Conservation (phyloP, 1,140 invertebrate species). For the Drosophila tsacasi region DNA sequence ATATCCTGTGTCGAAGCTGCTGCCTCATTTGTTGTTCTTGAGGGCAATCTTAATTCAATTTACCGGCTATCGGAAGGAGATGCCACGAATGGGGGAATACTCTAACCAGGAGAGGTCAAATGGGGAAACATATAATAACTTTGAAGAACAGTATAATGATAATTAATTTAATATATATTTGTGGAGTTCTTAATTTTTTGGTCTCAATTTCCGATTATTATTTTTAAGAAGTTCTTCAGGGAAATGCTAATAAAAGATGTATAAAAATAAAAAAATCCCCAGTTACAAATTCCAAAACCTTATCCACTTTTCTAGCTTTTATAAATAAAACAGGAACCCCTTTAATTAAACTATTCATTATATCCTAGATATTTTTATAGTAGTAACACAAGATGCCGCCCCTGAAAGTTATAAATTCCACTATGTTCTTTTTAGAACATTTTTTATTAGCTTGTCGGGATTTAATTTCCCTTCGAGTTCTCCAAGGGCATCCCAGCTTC, state of each 20-base stretch:
- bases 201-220: too few relatives aligned
- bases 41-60: constrained; percentile 84
- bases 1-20: constrained; percentile 79
- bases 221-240: too few relatives aligned
- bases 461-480: not conserved
- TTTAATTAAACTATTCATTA: not conserved
- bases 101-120: constrained; percentile 16
- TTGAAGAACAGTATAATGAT: too few relatives aligned
- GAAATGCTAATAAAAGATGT: not conserved
- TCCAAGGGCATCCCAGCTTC: constrained; percentile 44
- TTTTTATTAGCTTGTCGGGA: not conserved
- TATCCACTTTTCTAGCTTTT: not conserved
- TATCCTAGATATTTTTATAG: not conserved
- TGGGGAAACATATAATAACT: not conserved
- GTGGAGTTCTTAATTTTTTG: too few relatives aligned
- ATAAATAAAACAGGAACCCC: not conserved
- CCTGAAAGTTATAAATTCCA: not conserved
- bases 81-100: constrained; percentile 40
- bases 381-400: too few relatives aligned
- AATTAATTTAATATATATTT: not conserved
- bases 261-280: not conserved
- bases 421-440: not conserved
- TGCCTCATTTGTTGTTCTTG: constrained; percentile 75
- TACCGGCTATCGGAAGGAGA: constrained; percentile 51
- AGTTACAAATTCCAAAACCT: not conserved